phyloP scores from a whole-genome alignment of 2,113 vertebrate species.

The Octodon degus region DNA sequence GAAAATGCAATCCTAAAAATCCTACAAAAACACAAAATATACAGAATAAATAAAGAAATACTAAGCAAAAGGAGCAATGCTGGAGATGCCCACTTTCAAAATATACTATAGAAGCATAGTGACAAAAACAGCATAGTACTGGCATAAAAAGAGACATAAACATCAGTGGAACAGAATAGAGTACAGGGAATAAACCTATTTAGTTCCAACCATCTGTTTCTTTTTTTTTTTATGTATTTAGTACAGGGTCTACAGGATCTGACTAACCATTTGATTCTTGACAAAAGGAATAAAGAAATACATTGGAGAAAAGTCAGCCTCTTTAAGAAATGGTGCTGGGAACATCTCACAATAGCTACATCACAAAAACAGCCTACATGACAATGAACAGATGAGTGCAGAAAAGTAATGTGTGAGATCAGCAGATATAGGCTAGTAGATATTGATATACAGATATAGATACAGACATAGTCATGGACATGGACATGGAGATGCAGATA shows the following conservation, averaged over 20 bases:
- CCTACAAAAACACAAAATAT: not conserved
- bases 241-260: no score
- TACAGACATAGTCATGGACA: no score
- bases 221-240: no score
- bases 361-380: not conserved
- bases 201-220: not conserved
- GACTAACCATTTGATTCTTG: not conserved
- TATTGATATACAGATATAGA: not conserved
- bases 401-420: not conserved
- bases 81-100: not conserved
- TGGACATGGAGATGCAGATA: no score
- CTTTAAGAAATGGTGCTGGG: not conserved
- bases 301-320: not conserved
- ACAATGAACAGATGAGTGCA: not conserved
- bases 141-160: not conserved
- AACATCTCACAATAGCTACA: not conserved
- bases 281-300: not conserved
- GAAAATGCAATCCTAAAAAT: not conserved
- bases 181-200: not conserved
- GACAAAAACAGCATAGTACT: not conserved
- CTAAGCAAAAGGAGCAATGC: not conserved
- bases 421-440: not conserved
- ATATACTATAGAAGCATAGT: not conserved
- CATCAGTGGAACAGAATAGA: not conserved
- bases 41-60: not conserved